Evolutionary conservation across 2,797 vertebrate species (phyloP), one percentile per base, ranked within the genome.

Genomic region (Vultur gryphus): DNA sequence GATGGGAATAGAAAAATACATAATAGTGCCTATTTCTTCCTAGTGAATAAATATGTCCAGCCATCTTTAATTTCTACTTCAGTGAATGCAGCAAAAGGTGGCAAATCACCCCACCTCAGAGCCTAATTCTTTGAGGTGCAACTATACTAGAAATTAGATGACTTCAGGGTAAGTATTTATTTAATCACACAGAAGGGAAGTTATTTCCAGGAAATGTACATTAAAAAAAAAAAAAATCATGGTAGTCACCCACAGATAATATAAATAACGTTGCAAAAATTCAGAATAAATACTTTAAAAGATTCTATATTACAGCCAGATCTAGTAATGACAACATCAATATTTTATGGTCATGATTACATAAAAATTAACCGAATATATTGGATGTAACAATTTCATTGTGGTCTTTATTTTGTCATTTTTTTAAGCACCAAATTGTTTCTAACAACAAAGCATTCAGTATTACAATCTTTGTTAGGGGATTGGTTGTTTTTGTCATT

Each of bases 371-470:
- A 41, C 15, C 13, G 18, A 57, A 69, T 82, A 33, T n/a, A 67
- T 25, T 71, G 6, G 7, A 37, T 54, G 16, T 6, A 66, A n/a
- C 2, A 75, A 31, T 54, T 75, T 46, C 2, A 54, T 21, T 3
- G 0, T n/a, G 2, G 4, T 39, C 2, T 87, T 65, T 43, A 13
- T 49, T 54, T 64, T 64, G 8, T 48, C 0, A 2, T 8, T 41
- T 57, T 80, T 26, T 54, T 54, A 13, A 31, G 13, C 8, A 55
- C 4, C 4, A 43, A 18, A 3, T 41, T 62, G 0, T 69, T 79
- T 72, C 28, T 72, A 26, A 8, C 5, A 51, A 25, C 7, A 76
- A 28, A 23, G 3, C 13, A 39, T 33, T 70, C 9, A 52, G 10
- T 59, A 70, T 31, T 48, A 24, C 5, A 52, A 6, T 2, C 2